Evolutionary conservation across 2,888 invertebrate genomes (phyloP), one percentile per base, ranked within the genome.

Genomic region (Heliconius sara): DNA sequence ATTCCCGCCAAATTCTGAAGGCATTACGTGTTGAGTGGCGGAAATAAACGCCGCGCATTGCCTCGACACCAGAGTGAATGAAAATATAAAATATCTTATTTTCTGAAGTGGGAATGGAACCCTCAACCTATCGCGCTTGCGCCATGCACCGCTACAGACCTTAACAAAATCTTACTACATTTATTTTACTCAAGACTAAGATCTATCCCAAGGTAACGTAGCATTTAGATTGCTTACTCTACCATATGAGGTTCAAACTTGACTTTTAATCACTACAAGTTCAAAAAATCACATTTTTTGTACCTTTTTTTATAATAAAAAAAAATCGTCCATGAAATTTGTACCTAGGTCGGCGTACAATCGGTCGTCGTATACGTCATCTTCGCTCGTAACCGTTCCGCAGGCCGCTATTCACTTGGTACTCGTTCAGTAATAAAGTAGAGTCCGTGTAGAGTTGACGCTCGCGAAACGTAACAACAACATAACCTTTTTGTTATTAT

Each of bases 401-500:
- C 83, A 74, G 72, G 78, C 81, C 83, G 81, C 83, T 80, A 81
- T 79, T 79, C 80, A 82, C 82, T 79, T 81, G 79, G 77, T 77
- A 68, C 68, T 79, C 79, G 85, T 86, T 89, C 89, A 91, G 93
- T 93, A 88, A 89, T 85, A 87, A 86, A 89, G 89, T 87, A 85
- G 89, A 86, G 86, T 86, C 88, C 87, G 88, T 79, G 68, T 78
- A 4, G 89, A 81, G 84, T 86, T 30, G 88, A 89, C 92, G 92
- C 81, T 79, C 77, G 83, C 83, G 82, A 82, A 85, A 86, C 87
- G 87, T 66, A 89, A 91, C 89, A 89, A 90, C 88, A 93, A 93
- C 91, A 92, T 93, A 93, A 93, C 92, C 92, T 93, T 85, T 84
- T 83, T 85, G 86, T 79, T 84, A 84, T 85, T 84, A 82, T 85